phyloP scores from a whole-genome alignment of 2,888 invertebrate genomes.

The Lycia hirtaria region DNA sequence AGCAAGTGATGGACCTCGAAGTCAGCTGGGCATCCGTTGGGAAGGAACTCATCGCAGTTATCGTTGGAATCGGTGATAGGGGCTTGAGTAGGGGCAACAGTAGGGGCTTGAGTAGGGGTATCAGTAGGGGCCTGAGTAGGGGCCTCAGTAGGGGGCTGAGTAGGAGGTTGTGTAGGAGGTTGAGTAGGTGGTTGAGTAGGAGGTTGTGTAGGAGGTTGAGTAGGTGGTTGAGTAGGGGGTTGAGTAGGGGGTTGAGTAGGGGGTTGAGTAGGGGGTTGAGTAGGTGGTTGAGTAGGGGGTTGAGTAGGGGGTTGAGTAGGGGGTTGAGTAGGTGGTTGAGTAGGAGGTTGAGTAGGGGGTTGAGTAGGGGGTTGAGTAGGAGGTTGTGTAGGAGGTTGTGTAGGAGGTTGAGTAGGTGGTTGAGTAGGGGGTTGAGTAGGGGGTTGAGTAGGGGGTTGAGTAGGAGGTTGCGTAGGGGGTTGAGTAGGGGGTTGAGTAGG shows the following conservation, averaged over 20 bases:
- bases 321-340: conserved; percentile 15
- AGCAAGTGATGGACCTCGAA: conserved; percentile 46
- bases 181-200: conserved; percentile 12
- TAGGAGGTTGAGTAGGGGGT: conserved; percentile 26
- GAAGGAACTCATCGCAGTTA: conserved; percentile 7
- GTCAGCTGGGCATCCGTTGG: conserved; percentile 52
- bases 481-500: conserved; percentile 14
- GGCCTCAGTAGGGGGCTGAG: conserved; percentile 23
- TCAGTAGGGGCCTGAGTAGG: conserved; percentile 18
- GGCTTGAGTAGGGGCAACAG: background rate
- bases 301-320: conserved; percentile 15
- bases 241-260: conserved; percentile 21
- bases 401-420: background rate
- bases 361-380: conserved; percentile 3
- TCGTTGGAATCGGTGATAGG: background rate
- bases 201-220: conserved; percentile 2
- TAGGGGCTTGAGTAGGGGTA: background rate
- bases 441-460: conserved; percentile 25
- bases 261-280: conserved; percentile 15
- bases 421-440: conserved; percentile 3
- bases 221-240: background rate
- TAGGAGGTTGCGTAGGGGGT: conserved; percentile 19
- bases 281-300: conserved; percentile 21
- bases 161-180: conserved; percentile 20
- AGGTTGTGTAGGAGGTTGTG: conserved; percentile 9